Evolutionary conservation across 2,113 vertebrate species (phyloP).

Genomic region (Mormyrus lacerda): DNA sequence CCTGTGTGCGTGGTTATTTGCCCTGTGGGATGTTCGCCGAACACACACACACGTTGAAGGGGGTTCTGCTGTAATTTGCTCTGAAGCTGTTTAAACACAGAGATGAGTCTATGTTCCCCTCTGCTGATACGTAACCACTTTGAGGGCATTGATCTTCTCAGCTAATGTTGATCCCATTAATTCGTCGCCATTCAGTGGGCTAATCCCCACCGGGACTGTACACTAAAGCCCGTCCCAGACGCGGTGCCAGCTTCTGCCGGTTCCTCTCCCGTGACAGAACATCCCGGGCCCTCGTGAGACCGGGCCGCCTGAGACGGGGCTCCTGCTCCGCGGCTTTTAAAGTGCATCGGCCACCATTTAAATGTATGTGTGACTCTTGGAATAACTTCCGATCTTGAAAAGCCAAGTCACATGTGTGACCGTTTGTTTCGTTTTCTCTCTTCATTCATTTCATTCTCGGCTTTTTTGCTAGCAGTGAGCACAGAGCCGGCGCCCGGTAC

Average conservation of each 20-base stretch:
- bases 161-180: constrained; percentile 58
- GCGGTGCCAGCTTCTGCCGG: constrained; percentile 35
- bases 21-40: not conserved
- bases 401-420: constrained; percentile 47
- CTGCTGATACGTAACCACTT: constrained; percentile 7
- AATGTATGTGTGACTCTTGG: constrained; percentile 30
- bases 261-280: not conserved
- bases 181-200: constrained; percentile 64
- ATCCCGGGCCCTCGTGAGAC: not conserved
- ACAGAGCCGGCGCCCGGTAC: constrained; percentile 47
- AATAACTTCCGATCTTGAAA: constrained; percentile 49
- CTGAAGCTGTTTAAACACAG: constrained; percentile 7
- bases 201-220: constrained; percentile 62
- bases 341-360: not conserved
- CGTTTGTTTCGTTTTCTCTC: constrained; percentile 42
- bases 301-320: not conserved
- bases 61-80: not conserved
- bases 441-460: constrained; percentile 3
- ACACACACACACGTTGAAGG: not conserved
- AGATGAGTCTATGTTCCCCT: constrained; percentile 14
- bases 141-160: constrained; percentile 1
- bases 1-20: not conserved
- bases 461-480: constrained; percentile 37
- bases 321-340: not conserved
- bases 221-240: constrained; percentile 55